Conservation (phyloP, 23 tunicate species). For the Corella eumyota region DNA sequence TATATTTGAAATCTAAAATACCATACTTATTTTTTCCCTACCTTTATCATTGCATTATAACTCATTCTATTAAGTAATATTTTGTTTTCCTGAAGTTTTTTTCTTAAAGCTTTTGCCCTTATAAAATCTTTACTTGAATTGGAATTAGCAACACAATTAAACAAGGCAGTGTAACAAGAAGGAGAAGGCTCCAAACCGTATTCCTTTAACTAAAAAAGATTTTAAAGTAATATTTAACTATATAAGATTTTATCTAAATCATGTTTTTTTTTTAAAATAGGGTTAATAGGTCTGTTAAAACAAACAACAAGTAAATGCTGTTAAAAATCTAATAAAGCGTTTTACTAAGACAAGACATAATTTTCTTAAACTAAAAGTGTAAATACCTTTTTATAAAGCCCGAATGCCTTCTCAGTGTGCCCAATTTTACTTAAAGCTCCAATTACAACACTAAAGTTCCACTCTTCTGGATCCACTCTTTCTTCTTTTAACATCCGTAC, state of each 20-base stretch:
- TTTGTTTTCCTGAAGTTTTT: conserved; percentile 12
- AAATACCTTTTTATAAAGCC: conserved; percentile 26
- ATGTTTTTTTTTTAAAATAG: not conserved
- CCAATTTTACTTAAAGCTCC: conserved; percentile 62
- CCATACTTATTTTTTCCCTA: too few species aligned
- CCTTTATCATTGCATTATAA: conserved; percentile 52
- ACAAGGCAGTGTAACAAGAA: conserved; percentile 52
- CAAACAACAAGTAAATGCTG: not conserved
- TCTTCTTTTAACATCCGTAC: conserved; percentile 51
- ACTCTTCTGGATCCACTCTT: conserved; percentile 49
- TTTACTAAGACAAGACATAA: not conserved
- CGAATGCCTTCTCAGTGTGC: conserved; percentile 34
- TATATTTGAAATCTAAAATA: too few species aligned
- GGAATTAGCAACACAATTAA: conserved; percentile 62
- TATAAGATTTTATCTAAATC: not conserved
- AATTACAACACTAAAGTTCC: conserved; percentile 77
- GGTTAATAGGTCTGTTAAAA: not conserved
- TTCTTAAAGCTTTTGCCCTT: conserved; percentile 6
- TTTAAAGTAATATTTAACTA: conserved; percentile 1
- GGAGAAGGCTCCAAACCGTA: conserved; percentile 29
- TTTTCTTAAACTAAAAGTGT: not conserved
- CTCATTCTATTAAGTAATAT: conserved; percentile 15
- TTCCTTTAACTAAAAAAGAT: conserved; percentile 13
- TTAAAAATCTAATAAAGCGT: too few species aligned
- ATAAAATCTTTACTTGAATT: conserved; percentile 3